Conservation (phyloP, 1,140 invertebrate genomes). For the Nasonia longicornis region DNA sequence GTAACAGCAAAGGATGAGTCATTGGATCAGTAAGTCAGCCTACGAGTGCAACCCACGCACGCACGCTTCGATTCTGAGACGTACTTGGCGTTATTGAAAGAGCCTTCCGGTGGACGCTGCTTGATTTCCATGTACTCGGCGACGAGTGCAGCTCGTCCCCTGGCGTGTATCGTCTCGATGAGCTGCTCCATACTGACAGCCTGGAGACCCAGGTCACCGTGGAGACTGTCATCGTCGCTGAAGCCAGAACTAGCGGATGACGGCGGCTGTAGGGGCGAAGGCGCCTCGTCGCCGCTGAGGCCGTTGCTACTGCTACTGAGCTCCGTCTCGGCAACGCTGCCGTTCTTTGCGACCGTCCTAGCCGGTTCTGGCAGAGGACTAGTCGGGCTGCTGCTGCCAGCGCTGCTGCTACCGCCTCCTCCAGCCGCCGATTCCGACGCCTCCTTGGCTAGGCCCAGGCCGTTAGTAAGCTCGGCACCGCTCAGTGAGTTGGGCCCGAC, state of each 20-base stretch:
- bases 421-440: slow-evolving; percentile 17
- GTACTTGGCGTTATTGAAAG: slow-evolving; percentile 81
- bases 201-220: slow-evolving; percentile 72
- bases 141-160: slow-evolving; percentile 82
- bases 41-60: not conserved
- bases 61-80: not conserved
- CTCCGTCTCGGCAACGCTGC: slow-evolving; percentile 12
- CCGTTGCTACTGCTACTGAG: slow-evolving; percentile 23
- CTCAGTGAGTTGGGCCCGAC: not conserved
- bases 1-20: slow-evolving; percentile 55
- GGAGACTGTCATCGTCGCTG: slow-evolving; percentile 88
- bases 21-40: not conserved
- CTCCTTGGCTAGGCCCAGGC: not conserved
- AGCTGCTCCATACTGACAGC: slow-evolving; percentile 82
- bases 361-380: not conserved
- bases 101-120: slow-evolving; percentile 83
- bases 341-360: not conserved
- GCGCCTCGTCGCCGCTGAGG: slow-evolving; percentile 60
- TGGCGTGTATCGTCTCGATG: slow-evolving; percentile 79
- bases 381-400: slow-evolving; percentile 50
- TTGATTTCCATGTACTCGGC: slow-evolving; percentile 89
- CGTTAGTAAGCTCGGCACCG: not conserved
- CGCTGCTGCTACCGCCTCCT: slow-evolving; percentile 49
- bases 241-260: slow-evolving; percentile 86
- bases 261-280: slow-evolving; percentile 77